Percentiles rank a stretch among this genome's conserved stretches.
Conservation (phyloP, 2,888 invertebrate species). For the Troilus luridus region DNA sequence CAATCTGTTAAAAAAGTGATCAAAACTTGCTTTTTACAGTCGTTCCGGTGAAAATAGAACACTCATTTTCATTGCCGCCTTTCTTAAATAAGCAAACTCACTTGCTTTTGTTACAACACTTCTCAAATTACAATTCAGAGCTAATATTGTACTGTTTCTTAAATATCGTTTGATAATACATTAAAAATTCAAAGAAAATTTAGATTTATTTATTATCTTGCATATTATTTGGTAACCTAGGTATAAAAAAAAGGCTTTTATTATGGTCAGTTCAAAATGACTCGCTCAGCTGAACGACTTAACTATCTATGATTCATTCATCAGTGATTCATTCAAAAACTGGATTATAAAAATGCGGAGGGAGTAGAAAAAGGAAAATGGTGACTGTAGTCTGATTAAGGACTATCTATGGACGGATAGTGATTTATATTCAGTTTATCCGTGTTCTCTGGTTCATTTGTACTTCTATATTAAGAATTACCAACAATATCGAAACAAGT, state of each 20-base stretch:
- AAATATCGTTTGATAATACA: neutral
- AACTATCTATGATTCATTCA: neutral
- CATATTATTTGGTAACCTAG: neutral
- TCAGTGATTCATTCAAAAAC: no score
- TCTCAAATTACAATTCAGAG: neutral
- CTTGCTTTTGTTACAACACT: neutral
- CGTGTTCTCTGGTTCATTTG: no score
- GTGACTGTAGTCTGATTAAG: no score
- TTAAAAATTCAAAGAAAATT: no score
- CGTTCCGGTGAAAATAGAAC: neutral
- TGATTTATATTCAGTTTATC: no score
- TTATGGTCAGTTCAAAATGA: neutral
- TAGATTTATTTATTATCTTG: neutral
- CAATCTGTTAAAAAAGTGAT: neutral
- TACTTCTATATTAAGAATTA: no score
- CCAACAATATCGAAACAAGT: no score
- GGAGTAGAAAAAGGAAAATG: no score
- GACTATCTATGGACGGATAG: no score
- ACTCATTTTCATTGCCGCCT: conserved; percentile 27
- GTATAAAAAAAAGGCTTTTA: neutral
- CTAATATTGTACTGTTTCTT: neutral
- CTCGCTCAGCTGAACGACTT: neutral
- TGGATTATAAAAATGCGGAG: no score
- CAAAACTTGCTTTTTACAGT: neutral
- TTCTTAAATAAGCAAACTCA: conserved; percentile 23